Evolutionary conservation across 2,888 invertebrate genomes (phyloP).

Genomic region (Oscheius sp.): DNA sequence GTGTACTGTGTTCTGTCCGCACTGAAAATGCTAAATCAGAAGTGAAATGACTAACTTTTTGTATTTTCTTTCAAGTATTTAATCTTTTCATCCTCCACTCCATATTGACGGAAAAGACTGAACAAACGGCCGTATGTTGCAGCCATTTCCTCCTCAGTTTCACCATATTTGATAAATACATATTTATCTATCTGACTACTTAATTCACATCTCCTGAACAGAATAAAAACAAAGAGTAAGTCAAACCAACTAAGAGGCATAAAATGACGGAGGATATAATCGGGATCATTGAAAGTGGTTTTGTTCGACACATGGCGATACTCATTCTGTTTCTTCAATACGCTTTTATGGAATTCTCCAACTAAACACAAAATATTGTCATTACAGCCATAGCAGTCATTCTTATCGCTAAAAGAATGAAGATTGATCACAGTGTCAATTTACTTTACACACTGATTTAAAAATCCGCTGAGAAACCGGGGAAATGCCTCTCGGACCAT

Average conservation of each 20-base stretch:
- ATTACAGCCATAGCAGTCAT: neutral
- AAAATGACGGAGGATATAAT: too few species aligned
- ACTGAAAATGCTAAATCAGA: too few species aligned
- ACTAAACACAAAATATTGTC: constrained; percentile 16
- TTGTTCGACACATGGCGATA: too few species aligned
- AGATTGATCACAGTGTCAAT: too few species aligned
- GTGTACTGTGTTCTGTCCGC: neutral
- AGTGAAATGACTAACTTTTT: too few species aligned
- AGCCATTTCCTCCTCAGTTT: neutral
- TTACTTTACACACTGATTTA: constrained; percentile 10
- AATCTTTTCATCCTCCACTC: neutral
- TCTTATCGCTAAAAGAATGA: constrained; percentile 19
- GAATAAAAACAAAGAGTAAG: too few species aligned
- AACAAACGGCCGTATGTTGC: neutral
- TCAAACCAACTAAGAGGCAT: too few species aligned
- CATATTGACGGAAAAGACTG: neutral
- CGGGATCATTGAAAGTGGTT: too few species aligned
- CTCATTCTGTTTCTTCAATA: too few species aligned
- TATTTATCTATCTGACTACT: neutral
- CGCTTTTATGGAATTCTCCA: neutral
- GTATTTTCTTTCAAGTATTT: too few species aligned
- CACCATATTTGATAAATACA: neutral
- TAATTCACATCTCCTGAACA: neutral
- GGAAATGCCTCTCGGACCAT: neutral
- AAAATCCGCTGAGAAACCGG: constrained; percentile 4